Evolutionary conservation across 2,888 invertebrate species (phyloP), one percentile per base, ranked within the genome.

Genomic region (Eristalis tenax): DNA sequence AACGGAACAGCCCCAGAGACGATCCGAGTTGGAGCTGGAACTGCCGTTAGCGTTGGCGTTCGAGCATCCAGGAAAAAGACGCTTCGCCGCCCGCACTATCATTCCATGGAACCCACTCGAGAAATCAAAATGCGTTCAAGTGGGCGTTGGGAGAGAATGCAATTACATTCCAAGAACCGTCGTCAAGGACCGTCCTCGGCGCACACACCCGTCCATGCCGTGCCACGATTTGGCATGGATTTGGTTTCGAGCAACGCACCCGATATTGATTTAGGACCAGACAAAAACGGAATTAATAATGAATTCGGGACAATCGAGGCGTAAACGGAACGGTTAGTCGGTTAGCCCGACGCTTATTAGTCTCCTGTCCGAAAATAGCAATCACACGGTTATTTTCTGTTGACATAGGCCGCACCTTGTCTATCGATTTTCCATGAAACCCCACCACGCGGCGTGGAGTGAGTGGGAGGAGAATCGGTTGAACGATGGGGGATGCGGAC

Each of bases 381-480:
- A 78, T 64, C 40, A 28, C 23, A 59, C 28, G 38, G 35, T 40
- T 61, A 15, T 63, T 69, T 69, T 70, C 69, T 82, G 74, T 74
- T 85, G 84, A 76, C 81, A 85, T 81, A 81, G 85, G 77, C 85
- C 85, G 85, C 85, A 82, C 85, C 85, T 86, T 82, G 73, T 50
- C 40, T 74, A 86, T 82, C 69, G 85, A 82, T 86, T 86, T 85
- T 85, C 81, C 85, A 15, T 69, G 76, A 61, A 61, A 13, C 8
- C 0, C 18, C 18, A 8, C 6, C 50, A 18, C 18, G 2, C 10
- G 50, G 0, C n/a, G 8, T 1, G 6, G 50, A 50, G 15, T 50
- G 50, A 50, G 18, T 18, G 50, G 6, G 50, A 50, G 18, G n/a
- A 50, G n/a, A 43, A 18, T 2, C 43, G 43, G n/a, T 43, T 6